A percentile compares a stretch with the other conserved stretches of the same genome.
These are phyloP conservation scores for Nyctalus aviator DNA, from an alignment of 2,797 vertebrate genomes.

Conservation along the genomic window DNA sequence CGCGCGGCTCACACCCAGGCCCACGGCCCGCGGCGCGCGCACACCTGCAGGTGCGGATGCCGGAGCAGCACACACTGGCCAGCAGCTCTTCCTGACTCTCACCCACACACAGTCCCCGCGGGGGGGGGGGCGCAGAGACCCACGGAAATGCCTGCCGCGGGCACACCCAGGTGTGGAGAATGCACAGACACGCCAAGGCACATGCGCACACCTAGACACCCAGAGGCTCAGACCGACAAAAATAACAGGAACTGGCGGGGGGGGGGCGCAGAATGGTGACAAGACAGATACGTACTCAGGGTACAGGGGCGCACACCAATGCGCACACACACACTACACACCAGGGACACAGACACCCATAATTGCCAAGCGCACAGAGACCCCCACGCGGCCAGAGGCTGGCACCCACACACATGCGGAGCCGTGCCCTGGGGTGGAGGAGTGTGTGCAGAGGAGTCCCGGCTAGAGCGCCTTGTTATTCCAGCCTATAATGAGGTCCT, in stretches of 20 bases:
- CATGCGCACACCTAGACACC: not conserved
- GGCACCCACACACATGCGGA: not conserved
- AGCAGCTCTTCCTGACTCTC: constrained; percentile 47
- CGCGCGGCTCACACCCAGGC: constrained; percentile 80
- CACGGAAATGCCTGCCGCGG: not conserved
- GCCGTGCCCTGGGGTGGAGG: not conserved
- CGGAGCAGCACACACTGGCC: constrained; percentile 49
- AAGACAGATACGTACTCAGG: not conserved
- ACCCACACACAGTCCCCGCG: constrained; percentile 32
- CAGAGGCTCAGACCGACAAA: not conserved
- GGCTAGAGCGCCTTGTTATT: constrained; percentile 66
- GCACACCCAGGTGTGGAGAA: constrained; percentile 10
- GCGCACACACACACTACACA: not conserved
- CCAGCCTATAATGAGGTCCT: constrained; percentile 77
- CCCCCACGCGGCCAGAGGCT: not conserved
- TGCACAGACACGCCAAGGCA: constrained; percentile 19
- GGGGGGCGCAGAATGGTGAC: not conserved
- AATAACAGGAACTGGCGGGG: not conserved
- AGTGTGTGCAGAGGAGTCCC: not conserved
- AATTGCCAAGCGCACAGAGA: not conserved
- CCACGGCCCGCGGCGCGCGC: constrained; percentile 75
- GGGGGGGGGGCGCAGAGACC: not conserved
- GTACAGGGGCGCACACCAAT: not conserved
- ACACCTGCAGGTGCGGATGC: constrained; percentile 73
- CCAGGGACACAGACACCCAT: not conserved